Evolutionary conservation across 2,113 vertebrate species (phyloP).

Genomic region (Nicator chloris): DNA sequence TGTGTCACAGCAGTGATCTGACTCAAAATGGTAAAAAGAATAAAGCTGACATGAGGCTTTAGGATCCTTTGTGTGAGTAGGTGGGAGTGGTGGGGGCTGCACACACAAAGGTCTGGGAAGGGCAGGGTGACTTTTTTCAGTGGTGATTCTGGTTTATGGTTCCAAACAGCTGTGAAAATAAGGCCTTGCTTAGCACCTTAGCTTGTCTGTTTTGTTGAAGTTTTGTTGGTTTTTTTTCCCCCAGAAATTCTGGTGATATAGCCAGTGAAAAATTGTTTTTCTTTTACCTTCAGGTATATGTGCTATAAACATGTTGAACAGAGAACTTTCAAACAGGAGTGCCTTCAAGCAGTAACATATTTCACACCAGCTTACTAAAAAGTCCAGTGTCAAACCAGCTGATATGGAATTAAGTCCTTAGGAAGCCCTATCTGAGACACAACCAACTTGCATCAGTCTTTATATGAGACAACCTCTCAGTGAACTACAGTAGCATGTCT

Average conservation of each 20-base stretch:
- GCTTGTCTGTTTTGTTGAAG: not conserved
- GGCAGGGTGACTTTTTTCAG: not conserved
- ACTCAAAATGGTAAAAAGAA: not conserved
- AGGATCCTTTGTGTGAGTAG: not conserved
- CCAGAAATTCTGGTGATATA: not conserved
- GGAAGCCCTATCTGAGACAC: not conserved
- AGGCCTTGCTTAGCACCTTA: not conserved
- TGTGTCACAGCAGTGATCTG: not conserved
- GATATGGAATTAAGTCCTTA: not conserved
- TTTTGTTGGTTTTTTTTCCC: fast-evolving
- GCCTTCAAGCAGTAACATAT: not conserved
- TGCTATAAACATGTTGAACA: not conserved
- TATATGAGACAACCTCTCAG: not conserved
- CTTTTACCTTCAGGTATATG: not conserved
- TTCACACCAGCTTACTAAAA: not conserved
- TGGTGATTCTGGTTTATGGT: not conserved
- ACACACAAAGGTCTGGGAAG: not conserved
- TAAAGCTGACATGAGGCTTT: not conserved
- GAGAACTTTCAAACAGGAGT: not conserved
- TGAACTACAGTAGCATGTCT: not conserved
- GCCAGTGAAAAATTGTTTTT: not conserved
- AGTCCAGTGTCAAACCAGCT: not conserved
- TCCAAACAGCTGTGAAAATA: not conserved
- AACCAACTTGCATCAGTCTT: not conserved
- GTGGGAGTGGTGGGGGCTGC: not conserved